Conservation (phyloP, 1,140 invertebrate species). For the Maconellicoccus hirsutus region DNA sequence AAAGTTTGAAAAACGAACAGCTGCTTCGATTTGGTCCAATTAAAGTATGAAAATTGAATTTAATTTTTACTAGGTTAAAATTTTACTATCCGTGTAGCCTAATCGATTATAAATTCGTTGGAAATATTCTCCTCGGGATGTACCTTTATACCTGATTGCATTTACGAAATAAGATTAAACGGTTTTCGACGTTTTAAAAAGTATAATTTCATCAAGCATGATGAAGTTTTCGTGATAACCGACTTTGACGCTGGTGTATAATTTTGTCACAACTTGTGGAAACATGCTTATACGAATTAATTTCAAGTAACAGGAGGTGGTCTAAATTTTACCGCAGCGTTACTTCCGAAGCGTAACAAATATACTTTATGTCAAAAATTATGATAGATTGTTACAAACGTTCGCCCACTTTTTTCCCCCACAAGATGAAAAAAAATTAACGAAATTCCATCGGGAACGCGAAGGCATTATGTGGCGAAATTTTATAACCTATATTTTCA, state of each 20-base stretch:
- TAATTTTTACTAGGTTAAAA: too few species aligned
- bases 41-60: too few species aligned
- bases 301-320: slow-evolving; percentile 7
- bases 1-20: too few species aligned
- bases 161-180: not conserved
- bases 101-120: too few species aligned
- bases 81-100: too few species aligned
- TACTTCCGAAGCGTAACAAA: slow-evolving; percentile 4
- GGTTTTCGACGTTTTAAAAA: not conserved
- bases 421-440: not conserved
- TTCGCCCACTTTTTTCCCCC: not conserved
- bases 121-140: too few species aligned
- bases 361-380: slow-evolving; percentile 1
- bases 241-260: not conserved
- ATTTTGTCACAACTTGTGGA: not conserved
- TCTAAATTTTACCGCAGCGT: not conserved
- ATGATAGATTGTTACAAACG: not conserved
- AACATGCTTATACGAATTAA: not conserved
- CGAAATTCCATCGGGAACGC: not conserved
- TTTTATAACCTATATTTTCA: not conserved
- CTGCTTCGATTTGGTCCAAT: too few species aligned
- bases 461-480: not conserved
- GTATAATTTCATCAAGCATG: not conserved
- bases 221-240: not conserved
- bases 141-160: not conserved